Evolutionary conservation across 2,113 vertebrate species (phyloP).

Genomic region (Heterotilapia buettikoferi): DNA sequence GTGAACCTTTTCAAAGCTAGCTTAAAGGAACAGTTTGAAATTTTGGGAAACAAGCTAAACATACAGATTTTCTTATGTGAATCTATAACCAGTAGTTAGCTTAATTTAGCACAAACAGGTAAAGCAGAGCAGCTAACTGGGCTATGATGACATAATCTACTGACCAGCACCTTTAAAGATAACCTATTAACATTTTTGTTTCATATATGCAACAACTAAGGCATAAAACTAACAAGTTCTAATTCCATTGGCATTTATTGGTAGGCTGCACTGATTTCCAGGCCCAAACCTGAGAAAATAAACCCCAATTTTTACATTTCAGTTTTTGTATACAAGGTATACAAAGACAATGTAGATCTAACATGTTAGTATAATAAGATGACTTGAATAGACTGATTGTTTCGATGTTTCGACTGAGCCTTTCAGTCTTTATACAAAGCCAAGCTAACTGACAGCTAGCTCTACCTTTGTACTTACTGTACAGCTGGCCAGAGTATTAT

Average conservation of each 20-base stretch:
- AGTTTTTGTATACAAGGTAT: not conserved
- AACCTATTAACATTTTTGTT: not conserved
- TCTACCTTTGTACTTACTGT: not conserved
- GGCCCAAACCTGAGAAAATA: not conserved
- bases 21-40: not conserved
- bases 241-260: not conserved
- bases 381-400: not conserved
- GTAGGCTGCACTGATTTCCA: not conserved
- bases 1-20: not conserved
- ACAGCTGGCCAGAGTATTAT: not conserved
- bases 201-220: not conserved
- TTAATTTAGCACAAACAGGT: not conserved
- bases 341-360: not conserved
- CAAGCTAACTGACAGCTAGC: not conserved
- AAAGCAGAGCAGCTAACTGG: not conserved
- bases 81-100: not conserved
- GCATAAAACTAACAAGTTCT: not conserved
- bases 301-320: not conserved
- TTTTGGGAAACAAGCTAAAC: not conserved
- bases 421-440: not conserved
- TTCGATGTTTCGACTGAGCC: rapidly evolving
- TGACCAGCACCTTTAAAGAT: not conserved
- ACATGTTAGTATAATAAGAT: not conserved
- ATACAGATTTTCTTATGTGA: not conserved
- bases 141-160: not conserved